A percentile compares a stretch with the other conserved stretches of the same genome.
Evolutionary conservation across 2,888 invertebrate genomes (phyloP).

Genomic region (Salpingus planirostris): DNA sequence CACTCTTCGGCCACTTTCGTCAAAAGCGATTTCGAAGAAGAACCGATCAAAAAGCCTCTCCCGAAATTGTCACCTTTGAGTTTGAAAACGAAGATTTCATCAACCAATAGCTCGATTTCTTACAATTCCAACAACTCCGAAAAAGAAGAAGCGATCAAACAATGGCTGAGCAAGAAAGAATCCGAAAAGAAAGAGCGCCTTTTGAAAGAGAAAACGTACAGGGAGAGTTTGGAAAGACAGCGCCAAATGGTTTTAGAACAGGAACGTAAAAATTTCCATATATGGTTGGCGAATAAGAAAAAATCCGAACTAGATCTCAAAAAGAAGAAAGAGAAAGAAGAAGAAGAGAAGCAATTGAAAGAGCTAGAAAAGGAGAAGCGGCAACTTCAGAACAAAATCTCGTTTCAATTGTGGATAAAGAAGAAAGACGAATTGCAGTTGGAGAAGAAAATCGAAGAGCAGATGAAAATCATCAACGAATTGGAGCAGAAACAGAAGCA

Average conservation of each 20-base stretch:
- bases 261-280: conserved; percentile 40
- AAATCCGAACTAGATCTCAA: conserved; percentile 29
- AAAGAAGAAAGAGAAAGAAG: conserved; percentile 41
- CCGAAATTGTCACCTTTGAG: conserved; percentile 8
- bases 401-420: conserved; percentile 45
- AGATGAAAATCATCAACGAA: conserved; percentile 39
- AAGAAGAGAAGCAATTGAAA: conserved; percentile 29
- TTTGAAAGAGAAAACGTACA: conserved; percentile 23
- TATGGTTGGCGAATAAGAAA: conserved; percentile 33
- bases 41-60: conserved; percentile 2
- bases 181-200: conserved; percentile 29
- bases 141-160: conserved; percentile 20
- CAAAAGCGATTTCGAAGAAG: conserved; percentile 5
- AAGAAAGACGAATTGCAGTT: conserved; percentile 52
- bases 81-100: conserved; percentile 15
- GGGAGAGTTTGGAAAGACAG: conserved; percentile 34
- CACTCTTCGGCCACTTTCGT: conserved; percentile 2
- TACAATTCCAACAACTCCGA: conserved; percentile 7
- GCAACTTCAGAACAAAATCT: conserved; percentile 28
- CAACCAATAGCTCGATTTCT: conserved; percentile 10
- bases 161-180: conserved; percentile 43
- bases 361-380: conserved; percentile 34
- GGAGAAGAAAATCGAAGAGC: conserved; percentile 36
- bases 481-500: conserved; percentile 48
- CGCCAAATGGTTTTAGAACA: conserved; percentile 33